Base-by-base conservation (phyloP, 1,140 invertebrate genomes). In the Trichomalopsis sarcophagae region DNA sequence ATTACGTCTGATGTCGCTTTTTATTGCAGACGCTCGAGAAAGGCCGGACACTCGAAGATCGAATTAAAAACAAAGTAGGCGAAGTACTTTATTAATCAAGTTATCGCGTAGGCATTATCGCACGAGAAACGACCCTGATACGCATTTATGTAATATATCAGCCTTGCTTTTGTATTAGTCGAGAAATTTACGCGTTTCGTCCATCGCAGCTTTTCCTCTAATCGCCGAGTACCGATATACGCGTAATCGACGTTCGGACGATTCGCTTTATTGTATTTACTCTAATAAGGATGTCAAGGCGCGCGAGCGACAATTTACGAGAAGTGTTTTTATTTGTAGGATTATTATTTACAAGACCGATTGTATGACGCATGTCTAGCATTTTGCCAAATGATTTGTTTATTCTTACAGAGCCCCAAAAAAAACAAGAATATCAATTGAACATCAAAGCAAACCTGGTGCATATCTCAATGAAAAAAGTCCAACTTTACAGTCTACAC, bases 201-300 rank as follows among this genome's bases (percentile, higher is more conserved):
- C 21, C 14, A 7, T n/a, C 3, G 21, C 55, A 62, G 55, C 21
- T 62, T n/a, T n/a, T 62, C 55, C 55, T 27, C 27, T n/a, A 62
- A 62, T 62, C 40, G 40, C 0, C 40, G 40, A 44, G 10, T 9
- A 44, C 9, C 9, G 10, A 44, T 44, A 44, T 44, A 44, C 40
- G 40, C 40, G 40, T 44, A 7, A 6, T 44, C 40, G 40, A 44
- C 40, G 40, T 9, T 62, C 33, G 33, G 55, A 7, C 21, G 10
- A 71, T 71, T 71, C 69, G 30, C 30, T 71, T 30, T 71, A 7
- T 11, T 71, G 27, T 71, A 33, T 71, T 71, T 71, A 71, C 30
- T 71, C 74, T 11, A 44, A 40, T 40, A 76, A 76, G n/a, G 33
- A 76, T 62, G 55, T 17, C 55, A 62, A 62, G 55, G 17, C 55